These are phyloP conservation scores for Erithacus rubecula DNA, from an alignment of 2,797 vertebrate species.

Conservation along the genomic window DNA sequence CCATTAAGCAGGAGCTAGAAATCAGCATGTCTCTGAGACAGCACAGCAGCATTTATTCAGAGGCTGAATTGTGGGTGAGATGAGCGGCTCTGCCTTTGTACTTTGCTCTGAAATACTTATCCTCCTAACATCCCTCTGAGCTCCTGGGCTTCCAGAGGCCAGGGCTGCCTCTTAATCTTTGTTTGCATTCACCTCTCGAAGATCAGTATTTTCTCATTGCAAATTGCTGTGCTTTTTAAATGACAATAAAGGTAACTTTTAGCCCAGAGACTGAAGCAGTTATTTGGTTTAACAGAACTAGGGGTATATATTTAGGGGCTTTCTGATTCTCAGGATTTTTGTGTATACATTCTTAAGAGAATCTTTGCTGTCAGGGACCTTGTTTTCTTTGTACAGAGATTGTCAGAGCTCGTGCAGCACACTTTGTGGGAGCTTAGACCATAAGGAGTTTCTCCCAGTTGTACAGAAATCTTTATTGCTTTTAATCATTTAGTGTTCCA, in stretches of 20 bases:
- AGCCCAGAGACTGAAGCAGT: background rate
- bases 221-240: slow-evolving; percentile 41
- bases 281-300: slow-evolving; percentile 41
- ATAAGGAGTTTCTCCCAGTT: slow-evolving; percentile 16
- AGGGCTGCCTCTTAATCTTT: slow-evolving; percentile 46
- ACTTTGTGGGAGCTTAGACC: background rate
- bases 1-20: slow-evolving; percentile 51
- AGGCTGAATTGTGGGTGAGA: slow-evolving; percentile 7
- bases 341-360: background rate
- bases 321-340: slow-evolving; percentile 29
- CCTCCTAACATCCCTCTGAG: background rate
- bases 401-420: background rate
- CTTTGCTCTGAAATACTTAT: slow-evolving; percentile 51
- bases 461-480: slow-evolving; percentile 39
- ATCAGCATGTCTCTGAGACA: slow-evolving; percentile 37
- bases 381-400: background rate
- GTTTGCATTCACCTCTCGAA: slow-evolving; percentile 53
- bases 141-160: slow-evolving; percentile 39
- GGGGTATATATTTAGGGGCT: slow-evolving; percentile 14
- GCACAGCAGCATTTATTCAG: slow-evolving; percentile 26
- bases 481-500: slow-evolving; percentile 12
- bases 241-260: slow-evolving; percentile 27
- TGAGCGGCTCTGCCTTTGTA: slow-evolving; percentile 39
- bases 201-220: slow-evolving; percentile 54
- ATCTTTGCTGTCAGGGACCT: background rate